Evolutionary conservation across 2,888 invertebrate species (phyloP).

Genomic region (Ethmia dodecea): DNA sequence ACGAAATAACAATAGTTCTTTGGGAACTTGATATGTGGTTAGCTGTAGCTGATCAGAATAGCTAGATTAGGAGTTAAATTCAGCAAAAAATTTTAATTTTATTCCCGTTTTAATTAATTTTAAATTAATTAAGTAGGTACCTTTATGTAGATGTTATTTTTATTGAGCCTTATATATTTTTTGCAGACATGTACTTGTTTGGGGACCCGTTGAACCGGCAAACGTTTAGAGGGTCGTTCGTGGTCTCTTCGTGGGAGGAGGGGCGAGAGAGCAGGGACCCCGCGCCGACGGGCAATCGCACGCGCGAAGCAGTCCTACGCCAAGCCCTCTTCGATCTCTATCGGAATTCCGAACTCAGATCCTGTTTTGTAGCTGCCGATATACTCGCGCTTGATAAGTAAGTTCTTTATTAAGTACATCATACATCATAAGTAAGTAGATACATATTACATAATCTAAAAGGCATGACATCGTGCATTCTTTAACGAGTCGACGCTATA

Average conservation of each 20-base stretch:
- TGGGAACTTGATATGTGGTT: too few relatives aligned
- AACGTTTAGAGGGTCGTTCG: constrained; percentile 89
- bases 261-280: constrained; percentile 80
- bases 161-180: not conserved
- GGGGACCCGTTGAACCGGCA: constrained; percentile 86
- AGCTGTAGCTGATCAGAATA: too few relatives aligned
- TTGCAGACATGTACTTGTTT: constrained; percentile 85
- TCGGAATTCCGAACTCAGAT: constrained; percentile 83
- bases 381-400: constrained; percentile 92
- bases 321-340: constrained; percentile 86
- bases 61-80: too few relatives aligned
- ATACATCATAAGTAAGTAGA: too few relatives aligned
- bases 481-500: too few relatives aligned
- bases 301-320: constrained; percentile 85
- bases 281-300: constrained; percentile 82
- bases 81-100: too few relatives aligned
- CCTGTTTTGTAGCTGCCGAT: constrained; percentile 88
- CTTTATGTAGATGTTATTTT: too few relatives aligned
- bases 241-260: constrained; percentile 84
- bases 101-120: too few relatives aligned
- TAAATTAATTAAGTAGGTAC: too few relatives aligned
- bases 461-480: too few relatives aligned
- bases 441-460: not conserved
- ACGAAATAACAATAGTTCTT: too few relatives aligned
- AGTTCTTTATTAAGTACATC: constrained; percentile 29